A percentile compares a stretch with the other conserved stretches of the same genome.
Conservation (phyloP, 2,113 vertebrate species). For the Atherinomorus stipes region DNA sequence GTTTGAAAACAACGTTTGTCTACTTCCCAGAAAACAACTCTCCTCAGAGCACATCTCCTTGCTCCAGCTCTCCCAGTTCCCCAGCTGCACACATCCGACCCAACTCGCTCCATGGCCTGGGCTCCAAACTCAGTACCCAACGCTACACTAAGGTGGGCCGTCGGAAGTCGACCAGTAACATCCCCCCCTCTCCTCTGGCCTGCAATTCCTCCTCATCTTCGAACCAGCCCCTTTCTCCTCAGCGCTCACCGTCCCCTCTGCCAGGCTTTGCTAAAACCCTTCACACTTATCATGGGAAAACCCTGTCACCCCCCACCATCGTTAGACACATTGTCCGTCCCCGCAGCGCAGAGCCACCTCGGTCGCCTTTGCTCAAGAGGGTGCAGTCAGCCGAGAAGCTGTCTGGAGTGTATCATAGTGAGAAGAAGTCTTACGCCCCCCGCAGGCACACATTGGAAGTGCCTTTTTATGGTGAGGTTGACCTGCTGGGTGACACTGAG, state of each 20-base stretch:
- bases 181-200: slow-evolving; percentile 94
- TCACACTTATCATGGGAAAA: slow-evolving; percentile 87
- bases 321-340: slow-evolving; percentile 86
- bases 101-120: slow-evolving; percentile 93
- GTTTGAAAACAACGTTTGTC: slow-evolving; percentile 8
- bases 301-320: slow-evolving; percentile 89
- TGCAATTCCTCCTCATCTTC: slow-evolving; percentile 91
- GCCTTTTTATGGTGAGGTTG: slow-evolving; percentile 76
- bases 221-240: slow-evolving; percentile 89
- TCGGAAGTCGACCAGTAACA: slow-evolving; percentile 97
- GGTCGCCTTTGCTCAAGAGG: slow-evolving; percentile 92
- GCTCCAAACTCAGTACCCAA: slow-evolving; percentile 89
- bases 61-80: slow-evolving; percentile 93
- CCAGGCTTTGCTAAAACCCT: slow-evolving; percentile 85
- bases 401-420: slow-evolving; percentile 81
- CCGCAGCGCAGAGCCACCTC: slow-evolving; percentile 85
- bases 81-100: slow-evolving; percentile 93
- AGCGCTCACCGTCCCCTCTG: slow-evolving; percentile 89
- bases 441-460: slow-evolving; percentile 87
- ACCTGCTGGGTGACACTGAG: slow-evolving; percentile 66
- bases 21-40: slow-evolving; percentile 86
- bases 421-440: slow-evolving; percentile 79
- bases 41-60: slow-evolving; percentile 91
- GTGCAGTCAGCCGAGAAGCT: slow-evolving; percentile 93
- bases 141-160: slow-evolving; percentile 90